Percentiles rank a stretch among this genome's conserved stretches.
phyloP scores from a whole-genome alignment of 2,113 vertebrate species.

The Oxyruncus cristatus region DNA sequence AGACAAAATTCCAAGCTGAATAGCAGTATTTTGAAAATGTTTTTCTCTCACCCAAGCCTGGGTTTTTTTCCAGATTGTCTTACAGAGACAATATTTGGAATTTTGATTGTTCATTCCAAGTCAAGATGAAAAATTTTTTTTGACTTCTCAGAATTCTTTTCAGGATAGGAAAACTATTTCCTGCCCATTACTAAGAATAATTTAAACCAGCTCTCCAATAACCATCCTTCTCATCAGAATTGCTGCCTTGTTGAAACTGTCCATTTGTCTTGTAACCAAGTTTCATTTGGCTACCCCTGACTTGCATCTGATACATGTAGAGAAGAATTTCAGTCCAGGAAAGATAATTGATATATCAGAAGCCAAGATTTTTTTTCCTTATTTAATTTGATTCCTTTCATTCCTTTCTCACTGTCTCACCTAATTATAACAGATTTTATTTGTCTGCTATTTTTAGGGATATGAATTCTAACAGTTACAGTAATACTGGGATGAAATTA shows the following conservation, averaged over 20 bases:
- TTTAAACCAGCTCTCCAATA: not conserved
- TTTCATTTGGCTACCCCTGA: not conserved
- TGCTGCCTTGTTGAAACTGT: not conserved
- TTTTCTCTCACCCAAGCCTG: rapidly evolving
- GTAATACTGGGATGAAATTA: conserved; percentile 3
- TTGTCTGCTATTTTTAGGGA: conserved; percentile 61
- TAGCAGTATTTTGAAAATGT: not conserved
- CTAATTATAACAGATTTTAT: conserved; percentile 26
- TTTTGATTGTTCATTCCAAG: not conserved
- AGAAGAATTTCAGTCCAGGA: not conserved
- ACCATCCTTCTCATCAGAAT: not conserved
- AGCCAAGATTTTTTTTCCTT: not conserved
- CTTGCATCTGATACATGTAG: not conserved
- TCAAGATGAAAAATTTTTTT: not conserved
- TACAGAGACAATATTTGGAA: not conserved
- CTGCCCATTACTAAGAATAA: not conserved
- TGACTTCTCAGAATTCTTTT: not conserved
- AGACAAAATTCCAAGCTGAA: not conserved
- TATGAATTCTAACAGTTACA: not conserved
- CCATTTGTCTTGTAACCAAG: not conserved
- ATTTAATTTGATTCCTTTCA: not conserved
- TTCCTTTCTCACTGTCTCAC: not conserved
- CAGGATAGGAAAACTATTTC: not conserved
- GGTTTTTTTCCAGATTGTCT: not conserved
- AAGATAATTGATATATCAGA: not conserved